Evolutionary conservation across 2,888 invertebrate species (phyloP).

Genomic region (Myopa testacea): DNA sequence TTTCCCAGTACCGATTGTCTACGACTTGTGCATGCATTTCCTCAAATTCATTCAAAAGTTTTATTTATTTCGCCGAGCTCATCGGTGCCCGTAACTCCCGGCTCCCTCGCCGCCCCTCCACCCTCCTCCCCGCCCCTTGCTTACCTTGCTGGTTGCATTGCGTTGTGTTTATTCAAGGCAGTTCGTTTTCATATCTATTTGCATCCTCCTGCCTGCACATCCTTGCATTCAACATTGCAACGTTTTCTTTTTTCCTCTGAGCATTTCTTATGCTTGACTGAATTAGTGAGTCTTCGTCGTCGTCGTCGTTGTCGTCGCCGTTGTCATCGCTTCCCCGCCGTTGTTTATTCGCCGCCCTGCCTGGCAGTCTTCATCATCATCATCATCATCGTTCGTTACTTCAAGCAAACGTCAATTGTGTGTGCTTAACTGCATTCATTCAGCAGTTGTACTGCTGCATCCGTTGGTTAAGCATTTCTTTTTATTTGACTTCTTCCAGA

Average conservation of each 20-base stretch:
- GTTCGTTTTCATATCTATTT: slow-evolving; percentile 8
- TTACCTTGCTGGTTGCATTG: background rate
- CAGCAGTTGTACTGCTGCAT: slow-evolving; percentile 28
- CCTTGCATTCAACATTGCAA: background rate
- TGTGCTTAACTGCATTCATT: slow-evolving; percentile 51
- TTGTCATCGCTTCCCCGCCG: slow-evolving; percentile 15
- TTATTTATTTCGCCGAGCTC: slow-evolving; percentile 32
- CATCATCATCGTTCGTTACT: slow-evolving; percentile 28
- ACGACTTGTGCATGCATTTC: slow-evolving; percentile 15
- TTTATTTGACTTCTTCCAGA: slow-evolving; percentile 31
- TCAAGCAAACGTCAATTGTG: slow-evolving; percentile 64
- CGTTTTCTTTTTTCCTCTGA: slow-evolving; percentile 2
- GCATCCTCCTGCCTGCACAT: background rate
- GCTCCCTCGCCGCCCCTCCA: background rate
- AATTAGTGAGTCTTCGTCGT: slow-evolving; percentile 29
- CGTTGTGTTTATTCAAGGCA: slow-evolving; percentile 6
- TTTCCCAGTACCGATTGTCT: slow-evolving; percentile 15
- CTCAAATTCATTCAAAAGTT: slow-evolving; percentile 37
- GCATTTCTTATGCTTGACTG: slow-evolving; percentile 36
- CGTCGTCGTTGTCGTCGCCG: slow-evolving; percentile 6
- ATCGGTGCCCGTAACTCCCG: slow-evolving; percentile 6
- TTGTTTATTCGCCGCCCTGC: background rate
- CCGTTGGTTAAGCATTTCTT: slow-evolving; percentile 26
- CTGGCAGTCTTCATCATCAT: slow-evolving; percentile 40
- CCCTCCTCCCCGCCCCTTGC: background rate